Percentiles rank a stretch among this genome's conserved stretches.
Evolutionary conservation across 1,140 invertebrate genomes (phyloP).

Genomic region (Coptotermes formosanus): DNA sequence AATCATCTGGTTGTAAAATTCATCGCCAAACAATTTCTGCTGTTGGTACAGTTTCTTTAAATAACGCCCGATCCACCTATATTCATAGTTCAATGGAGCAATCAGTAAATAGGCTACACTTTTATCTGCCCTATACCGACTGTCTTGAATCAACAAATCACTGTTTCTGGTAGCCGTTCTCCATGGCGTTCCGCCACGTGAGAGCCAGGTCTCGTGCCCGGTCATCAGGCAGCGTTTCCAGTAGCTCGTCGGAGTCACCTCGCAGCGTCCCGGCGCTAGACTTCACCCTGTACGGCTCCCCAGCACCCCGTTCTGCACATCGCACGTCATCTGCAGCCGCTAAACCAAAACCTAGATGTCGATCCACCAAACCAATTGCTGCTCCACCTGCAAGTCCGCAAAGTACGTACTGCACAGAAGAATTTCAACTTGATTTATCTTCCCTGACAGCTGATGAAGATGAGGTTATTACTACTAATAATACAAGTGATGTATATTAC

Average conservation of each 20-base stretch:
- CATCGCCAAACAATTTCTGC: too few species aligned
- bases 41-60: too few species aligned
- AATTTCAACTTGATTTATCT: neutral
- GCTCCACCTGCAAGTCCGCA: neutral
- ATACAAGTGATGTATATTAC: neutral
- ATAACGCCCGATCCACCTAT: neutral
- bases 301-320: conserved; percentile 2
- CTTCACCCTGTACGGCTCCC: conserved; percentile 27
- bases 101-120: neutral
- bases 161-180: neutral
- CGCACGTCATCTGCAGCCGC: neutral
- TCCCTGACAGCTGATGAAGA: neutral
- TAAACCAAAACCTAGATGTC: neutral
- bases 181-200: neutral
- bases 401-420: neutral
- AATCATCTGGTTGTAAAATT: neutral
- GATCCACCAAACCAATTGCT: neutral
- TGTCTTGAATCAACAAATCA: neutral
- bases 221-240: neutral
- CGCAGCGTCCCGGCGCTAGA: neutral
- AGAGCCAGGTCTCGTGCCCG: neutral
- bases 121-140: neutral
- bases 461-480: neutral
- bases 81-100: neutral
- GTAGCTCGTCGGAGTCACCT: neutral